Base-by-base conservation (phyloP, 2,797 vertebrate genomes). In the Chelidonichthys spinosus region DNA sequence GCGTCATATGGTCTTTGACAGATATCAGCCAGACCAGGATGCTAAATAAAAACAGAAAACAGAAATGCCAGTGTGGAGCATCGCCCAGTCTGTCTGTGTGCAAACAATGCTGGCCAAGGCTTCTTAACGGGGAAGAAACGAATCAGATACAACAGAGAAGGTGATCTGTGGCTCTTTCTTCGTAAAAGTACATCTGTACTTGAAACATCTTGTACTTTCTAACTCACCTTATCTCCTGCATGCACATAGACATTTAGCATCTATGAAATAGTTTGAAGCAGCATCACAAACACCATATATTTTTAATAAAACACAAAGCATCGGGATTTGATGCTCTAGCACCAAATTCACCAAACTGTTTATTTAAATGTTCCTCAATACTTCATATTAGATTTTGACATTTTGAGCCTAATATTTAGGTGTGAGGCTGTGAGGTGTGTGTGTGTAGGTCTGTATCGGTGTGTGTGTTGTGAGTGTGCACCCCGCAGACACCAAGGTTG, bases 401-500 rank as follows among this genome's bases (percentile, higher is more conserved):
- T 72, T 79, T 78, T 61, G 46, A 42, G 55, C 55, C 49, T 11
- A 32, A 63, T 74, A 84, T 76, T 84, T 69, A 63, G 46, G 49
- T 79, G 54, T 35, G 33, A 74, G 69, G 74, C 54, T 74, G 39
- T 47, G 25, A 52, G 13, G 63, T 62, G 47, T 67, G 59, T 78
- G 32, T 44, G 54, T 55, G 9, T 47, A 56, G 69, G 55, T 64
- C 58, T 70, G 63, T 69, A 25, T 25, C 25, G 25, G 72, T 81
- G 82, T 79, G 73, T 72, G 68, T 74, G 25, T 25, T 25, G 25
- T 78, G 67, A 90, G 72, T 68, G 53, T 63, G 84, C 87, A 76
- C 83, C 90, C 90, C n/a, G 71, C 82, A 87, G 92, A 83, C 82
- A 80, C 88, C 93, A 92, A 94, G 93, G 93, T 93, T 93, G 92